Evolutionary conservation across 2,113 vertebrate genomes (phyloP), one percentile per base, ranked within the genome.

Genomic region (Calcarius ornatus): DNA sequence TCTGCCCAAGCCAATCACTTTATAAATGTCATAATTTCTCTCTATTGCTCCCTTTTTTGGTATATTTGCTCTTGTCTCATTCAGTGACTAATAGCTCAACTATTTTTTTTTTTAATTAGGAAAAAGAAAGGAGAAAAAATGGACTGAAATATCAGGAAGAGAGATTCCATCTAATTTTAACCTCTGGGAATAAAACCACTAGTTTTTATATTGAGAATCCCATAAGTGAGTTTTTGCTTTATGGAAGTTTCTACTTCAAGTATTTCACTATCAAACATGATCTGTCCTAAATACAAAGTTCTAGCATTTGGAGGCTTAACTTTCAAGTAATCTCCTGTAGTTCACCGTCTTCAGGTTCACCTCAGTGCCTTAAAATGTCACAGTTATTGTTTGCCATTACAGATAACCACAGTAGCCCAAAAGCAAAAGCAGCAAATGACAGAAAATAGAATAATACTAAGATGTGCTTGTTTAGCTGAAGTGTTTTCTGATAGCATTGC

Each of bases 1-100:
- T 24, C 68, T 83, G 43, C 56, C 76, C 51, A 68, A 80, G 54
- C 69, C 64, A 81, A 59, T 84, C 38, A 5, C 61, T 81, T 79
- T 22, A 68, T 68, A 94, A 94, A 93, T 66, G 75, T 81, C 90
- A 93, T 63, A 31, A 60, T 68, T 94, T 95, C 54, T 88, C 35
- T 76, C 24, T 69, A 4, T 88, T 87, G 38, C 64, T 90, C 59
- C 42, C 38, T 81, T 95, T 86, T 56, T n/a, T 56, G 57, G 12
- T 75, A 43, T 87, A 59, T 94, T 90, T 80, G 68, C 50, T 89
- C 42, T 66, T 43, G 10, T 68, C 35, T 83, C 31, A 10, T 60
- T 86, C 54, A 68, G 28, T 83, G 80, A 51, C 37, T 79, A 37
- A 23, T 76, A 76, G 17, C 28, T 54, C 57, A 76, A 72, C 31